phyloP scores from a whole-genome alignment of 2,113 vertebrate species.

The Scophthalmus maximus region DNA sequence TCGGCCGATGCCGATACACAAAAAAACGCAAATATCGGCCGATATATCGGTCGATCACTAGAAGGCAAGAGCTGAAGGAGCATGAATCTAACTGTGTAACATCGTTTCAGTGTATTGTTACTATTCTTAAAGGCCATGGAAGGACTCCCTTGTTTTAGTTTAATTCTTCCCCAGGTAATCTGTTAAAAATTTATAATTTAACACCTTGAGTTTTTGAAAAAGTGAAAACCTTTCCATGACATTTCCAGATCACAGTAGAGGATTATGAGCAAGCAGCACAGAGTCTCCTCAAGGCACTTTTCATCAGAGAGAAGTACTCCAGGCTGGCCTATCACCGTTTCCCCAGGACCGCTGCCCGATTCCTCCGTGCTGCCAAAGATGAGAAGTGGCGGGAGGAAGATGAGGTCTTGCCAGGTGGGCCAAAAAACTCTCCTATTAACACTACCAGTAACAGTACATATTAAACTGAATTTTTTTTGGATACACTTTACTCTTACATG shows the following conservation, averaged over 20 bases:
- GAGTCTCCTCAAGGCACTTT: constrained; percentile 89
- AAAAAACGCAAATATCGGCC: too few species aligned
- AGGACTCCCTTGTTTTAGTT: too few species aligned
- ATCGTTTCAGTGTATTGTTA: not conserved
- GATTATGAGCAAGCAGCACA: constrained; percentile 95
- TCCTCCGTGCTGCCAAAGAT: constrained; percentile 82
- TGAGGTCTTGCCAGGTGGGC: constrained; percentile 89
- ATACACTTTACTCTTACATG: not conserved
- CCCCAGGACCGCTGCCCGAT: constrained; percentile 87
- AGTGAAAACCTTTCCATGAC: not conserved
- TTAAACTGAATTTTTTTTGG: not conserved
- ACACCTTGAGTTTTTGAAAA: not conserved
- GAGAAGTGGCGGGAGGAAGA: constrained; percentile 86
- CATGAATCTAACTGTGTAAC: not conserved
- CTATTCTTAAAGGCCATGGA: too few species aligned
- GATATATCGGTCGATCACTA: too few species aligned
- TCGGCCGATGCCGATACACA: too few species aligned
- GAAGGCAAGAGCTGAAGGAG: not conserved
- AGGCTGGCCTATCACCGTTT: constrained; percentile 93
- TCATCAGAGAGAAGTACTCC: constrained; percentile 95
- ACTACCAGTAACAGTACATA: too few species aligned
- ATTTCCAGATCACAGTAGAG: constrained; percentile 91
- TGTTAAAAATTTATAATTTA: not conserved
- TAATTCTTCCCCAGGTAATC: not conserved
- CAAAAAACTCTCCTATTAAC: not conserved